These are phyloP conservation scores for Ylistrum balloti DNA, from an alignment of 1,140 invertebrate genomes.

Conservation along the genomic window DNA sequence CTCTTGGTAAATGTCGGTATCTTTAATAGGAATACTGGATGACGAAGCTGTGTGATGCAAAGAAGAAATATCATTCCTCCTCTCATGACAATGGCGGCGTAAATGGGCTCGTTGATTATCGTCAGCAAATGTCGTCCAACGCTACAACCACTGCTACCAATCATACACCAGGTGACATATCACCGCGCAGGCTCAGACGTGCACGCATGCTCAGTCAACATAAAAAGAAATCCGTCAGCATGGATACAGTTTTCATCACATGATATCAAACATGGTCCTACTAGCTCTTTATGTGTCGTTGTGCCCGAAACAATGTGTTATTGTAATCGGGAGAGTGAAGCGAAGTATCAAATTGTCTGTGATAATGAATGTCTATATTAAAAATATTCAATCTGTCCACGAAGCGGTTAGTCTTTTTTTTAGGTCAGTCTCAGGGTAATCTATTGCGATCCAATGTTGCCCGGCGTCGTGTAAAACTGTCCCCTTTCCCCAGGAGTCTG, in stretches of 20 bases:
- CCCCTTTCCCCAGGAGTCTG: no score
- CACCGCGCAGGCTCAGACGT: conserved; percentile 44
- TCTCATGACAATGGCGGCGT: not conserved
- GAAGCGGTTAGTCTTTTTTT: no score
- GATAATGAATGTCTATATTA: conserved; percentile 23
- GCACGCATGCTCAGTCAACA: conserved; percentile 50
- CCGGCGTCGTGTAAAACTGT: no score
- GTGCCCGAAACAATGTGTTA: not conserved
- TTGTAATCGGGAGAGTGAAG: not conserved
- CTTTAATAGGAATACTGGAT: conserved; percentile 44
- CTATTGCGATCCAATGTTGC: no score
- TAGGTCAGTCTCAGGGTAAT: no score
- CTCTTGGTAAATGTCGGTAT: not conserved
- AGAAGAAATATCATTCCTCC: conserved; percentile 41
- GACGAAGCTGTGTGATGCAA: conserved; percentile 46
- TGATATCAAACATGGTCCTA: not conserved
- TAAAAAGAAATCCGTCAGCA: conserved; percentile 50
- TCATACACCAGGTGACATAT: not conserved
- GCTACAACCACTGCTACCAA: not conserved
- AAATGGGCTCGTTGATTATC: not conserved
- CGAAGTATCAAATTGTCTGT: conserved; percentile 29
- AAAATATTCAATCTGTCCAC: not conserved
- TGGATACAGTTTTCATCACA: conserved; percentile 52
- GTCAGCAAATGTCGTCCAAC: not conserved
- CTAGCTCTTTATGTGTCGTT: not conserved